phyloP scores from a whole-genome alignment of 1,140 invertebrate genomes.

The Wiebesia pumilae region DNA sequence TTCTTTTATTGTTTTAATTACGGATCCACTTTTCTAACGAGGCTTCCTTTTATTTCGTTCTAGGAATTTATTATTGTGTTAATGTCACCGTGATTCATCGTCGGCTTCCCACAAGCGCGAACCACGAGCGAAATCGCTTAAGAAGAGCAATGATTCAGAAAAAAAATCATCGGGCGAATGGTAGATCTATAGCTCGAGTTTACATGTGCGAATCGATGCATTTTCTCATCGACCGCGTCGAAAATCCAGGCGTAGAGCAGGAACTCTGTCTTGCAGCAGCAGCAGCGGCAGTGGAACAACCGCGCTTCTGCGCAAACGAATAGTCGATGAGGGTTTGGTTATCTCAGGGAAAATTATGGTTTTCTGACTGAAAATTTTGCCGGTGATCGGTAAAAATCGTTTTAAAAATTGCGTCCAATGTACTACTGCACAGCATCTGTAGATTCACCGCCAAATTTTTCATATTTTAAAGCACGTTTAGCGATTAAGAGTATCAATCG shows the following conservation, averaged over 20 bases:
- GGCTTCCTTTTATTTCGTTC: too few relatives aligned
- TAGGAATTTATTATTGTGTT: too few relatives aligned
- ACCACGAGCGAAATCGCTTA: too few relatives aligned
- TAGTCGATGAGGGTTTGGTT: background rate
- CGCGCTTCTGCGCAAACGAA: slow-evolving; percentile 43
- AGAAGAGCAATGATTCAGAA: too few relatives aligned
- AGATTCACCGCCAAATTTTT: background rate
- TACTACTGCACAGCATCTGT: background rate
- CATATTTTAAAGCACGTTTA: background rate
- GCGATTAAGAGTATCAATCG: background rate
- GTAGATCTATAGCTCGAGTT: too few relatives aligned
- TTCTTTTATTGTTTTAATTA: too few relatives aligned
- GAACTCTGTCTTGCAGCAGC: background rate
- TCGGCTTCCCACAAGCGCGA: too few relatives aligned
- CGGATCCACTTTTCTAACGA: too few relatives aligned
- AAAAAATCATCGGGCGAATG: too few relatives aligned
- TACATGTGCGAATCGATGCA: slow-evolving; percentile 15
- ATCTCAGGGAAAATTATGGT: background rate
- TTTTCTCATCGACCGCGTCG: slow-evolving; percentile 36
- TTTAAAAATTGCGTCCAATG: background rate
- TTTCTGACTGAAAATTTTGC: slow-evolving; percentile 17
- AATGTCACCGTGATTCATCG: too few relatives aligned
- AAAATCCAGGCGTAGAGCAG: slow-evolving; percentile 28
- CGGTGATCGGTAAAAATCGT: background rate
- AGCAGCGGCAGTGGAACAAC: background rate